Evolutionary conservation across 2,797 vertebrate species (phyloP).

Genomic region (Helicolenus hilgendorfi): DNA sequence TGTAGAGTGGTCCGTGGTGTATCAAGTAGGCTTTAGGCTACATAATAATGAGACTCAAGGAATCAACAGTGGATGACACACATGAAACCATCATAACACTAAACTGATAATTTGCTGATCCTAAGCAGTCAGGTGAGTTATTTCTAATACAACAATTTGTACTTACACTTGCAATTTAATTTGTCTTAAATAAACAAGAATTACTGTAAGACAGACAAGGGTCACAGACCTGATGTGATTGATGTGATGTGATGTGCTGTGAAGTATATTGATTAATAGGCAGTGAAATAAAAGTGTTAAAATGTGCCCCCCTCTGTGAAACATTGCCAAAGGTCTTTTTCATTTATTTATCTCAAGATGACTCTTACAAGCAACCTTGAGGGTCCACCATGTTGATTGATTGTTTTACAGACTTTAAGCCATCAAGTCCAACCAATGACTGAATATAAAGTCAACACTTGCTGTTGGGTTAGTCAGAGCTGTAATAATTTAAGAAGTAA

Average conservation of each 20-base stretch:
- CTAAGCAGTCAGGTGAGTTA: neutral
- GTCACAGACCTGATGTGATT: neutral
- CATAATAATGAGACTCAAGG: slow-evolving; percentile 78
- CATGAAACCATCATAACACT: slow-evolving; percentile 42
- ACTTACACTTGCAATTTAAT: neutral
- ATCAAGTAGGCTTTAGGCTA: slow-evolving; percentile 76
- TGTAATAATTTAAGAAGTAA: neutral
- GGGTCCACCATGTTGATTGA: neutral
- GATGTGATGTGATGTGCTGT: neutral
- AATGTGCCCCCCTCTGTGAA: neutral
- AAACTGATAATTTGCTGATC: slow-evolving; percentile 57
- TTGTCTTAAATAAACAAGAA: neutral
- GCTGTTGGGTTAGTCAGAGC: neutral
- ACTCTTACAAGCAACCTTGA: neutral
- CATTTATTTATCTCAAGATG: neutral
- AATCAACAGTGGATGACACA: slow-evolving; percentile 51
- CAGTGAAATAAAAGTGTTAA: neutral
- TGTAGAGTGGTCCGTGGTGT: slow-evolving; percentile 64
- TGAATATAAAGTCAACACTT: neutral
- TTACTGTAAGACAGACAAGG: neutral
- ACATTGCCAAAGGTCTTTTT: neutral
- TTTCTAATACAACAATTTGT: slow-evolving; percentile 13
- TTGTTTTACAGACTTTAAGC: neutral
- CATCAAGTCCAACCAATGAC: neutral
- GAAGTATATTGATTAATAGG: neutral